These are phyloP conservation scores for Drosophila neonasuta DNA, from an alignment of 2,888 invertebrate genomes.

Conservation along the genomic window DNA sequence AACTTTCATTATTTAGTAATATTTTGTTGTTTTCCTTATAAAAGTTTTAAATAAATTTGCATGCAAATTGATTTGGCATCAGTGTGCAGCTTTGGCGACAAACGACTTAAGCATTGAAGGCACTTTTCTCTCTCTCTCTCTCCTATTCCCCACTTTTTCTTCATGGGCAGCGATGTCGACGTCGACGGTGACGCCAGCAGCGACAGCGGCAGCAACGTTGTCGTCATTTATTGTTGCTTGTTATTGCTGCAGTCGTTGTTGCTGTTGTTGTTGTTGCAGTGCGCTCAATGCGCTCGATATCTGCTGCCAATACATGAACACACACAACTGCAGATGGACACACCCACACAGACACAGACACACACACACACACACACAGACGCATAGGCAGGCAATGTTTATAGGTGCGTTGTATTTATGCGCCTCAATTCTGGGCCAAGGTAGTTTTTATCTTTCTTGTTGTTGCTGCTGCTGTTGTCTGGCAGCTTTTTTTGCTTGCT, in stretches of 20 bases:
- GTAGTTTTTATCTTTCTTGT: constrained; percentile 76
- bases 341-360: constrained; percentile 46
- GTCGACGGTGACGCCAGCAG: constrained; percentile 20
- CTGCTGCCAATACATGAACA: constrained; percentile 63
- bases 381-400: constrained; percentile 47
- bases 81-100: constrained; percentile 24
- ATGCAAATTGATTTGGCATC: constrained; percentile 24
- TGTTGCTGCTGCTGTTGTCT: constrained; percentile 37
- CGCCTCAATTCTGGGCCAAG: constrained; percentile 77
- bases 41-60: background rate
- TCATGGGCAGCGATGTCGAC: constrained; percentile 11
- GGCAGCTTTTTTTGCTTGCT: constrained; percentile 37
- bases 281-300: constrained; percentile 65
- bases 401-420: constrained; percentile 71
- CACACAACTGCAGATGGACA: constrained; percentile 37
- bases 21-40: background rate
- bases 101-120: constrained; percentile 37
- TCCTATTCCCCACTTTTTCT: background rate
- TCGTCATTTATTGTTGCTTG: constrained; percentile 65
- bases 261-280: constrained; percentile 39
- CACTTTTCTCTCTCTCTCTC: constrained; percentile 28
- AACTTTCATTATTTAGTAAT: no score
- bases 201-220: constrained; percentile 37
- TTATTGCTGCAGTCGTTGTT: constrained; percentile 32
- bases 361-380: constrained; percentile 29